Base-by-base conservation (phyloP, 2,888 invertebrate genomes). In the Pocota personata region DNA sequence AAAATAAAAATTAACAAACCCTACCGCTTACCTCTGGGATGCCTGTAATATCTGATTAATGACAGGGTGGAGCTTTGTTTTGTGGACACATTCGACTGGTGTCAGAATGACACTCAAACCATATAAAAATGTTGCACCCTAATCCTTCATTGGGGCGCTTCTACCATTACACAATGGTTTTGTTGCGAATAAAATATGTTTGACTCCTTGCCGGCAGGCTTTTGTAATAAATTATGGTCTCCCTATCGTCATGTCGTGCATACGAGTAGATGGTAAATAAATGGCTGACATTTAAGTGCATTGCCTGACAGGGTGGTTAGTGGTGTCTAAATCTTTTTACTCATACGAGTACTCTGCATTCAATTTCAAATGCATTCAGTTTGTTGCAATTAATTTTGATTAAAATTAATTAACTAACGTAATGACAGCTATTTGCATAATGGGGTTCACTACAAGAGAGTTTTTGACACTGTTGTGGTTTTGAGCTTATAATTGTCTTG, bases 151-250 rank as follows among this genome's bases (percentile, higher is more conserved):
- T 10, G 52, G 24, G 48, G 32, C 21, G 12, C 12, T 16, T 27
- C 30, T 12, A 50, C 48, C 37, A 58, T 50, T 57, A 50, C 67
- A 48, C 67, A 60, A 77, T 37, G 69, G 35, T 24, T 77, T 40
- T 40, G 40, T 77, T 67, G 21, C 67, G 52, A 77, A 60, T 69
- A 69, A 77, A 77, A 77, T 77, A 69, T 77, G 77, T 77, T 77
- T 77, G 50, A 76, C 58, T 76, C 58, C 58, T 67, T 71, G 76
- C 37, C 50, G 52, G 30, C 32, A 8, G 37, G 52, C 16, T 27
- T 19, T 52, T 27, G 67, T 16, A 3, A 55, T 67, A 67, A 67
- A 52, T 67, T 67, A 40, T 37, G 67, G 67, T 52, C 46, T 10
- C 46, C 19, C 46, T 40, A 14, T 57, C 27, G 14, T 35, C 35